Percentiles rank a stretch among this genome's conserved stretches.
phyloP scores from a whole-genome alignment of 2,797 vertebrate species.

The Echiichthys vipera region DNA sequence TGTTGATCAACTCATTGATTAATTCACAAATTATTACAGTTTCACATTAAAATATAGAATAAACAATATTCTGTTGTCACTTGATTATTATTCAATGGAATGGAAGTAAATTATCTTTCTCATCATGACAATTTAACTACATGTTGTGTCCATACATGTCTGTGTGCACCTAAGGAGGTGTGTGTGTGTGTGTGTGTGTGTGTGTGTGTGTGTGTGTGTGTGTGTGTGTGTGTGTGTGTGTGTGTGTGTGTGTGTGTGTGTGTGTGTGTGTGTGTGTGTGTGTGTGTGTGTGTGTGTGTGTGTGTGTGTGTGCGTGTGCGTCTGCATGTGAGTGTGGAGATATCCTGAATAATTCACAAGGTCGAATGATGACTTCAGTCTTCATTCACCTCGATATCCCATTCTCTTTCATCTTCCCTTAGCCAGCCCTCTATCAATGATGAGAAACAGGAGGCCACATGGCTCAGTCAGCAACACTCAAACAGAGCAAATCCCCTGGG shows the following conservation, averaged over 20 bases:
- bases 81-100: neutral
- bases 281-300: slow-evolving; percentile 23
- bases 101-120: neutral
- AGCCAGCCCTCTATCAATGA: slow-evolving; percentile 75
- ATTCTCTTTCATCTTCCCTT: slow-evolving; percentile 78
- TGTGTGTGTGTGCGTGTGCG: slow-evolving; percentile 4
- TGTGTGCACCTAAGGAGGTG: neutral
- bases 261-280: slow-evolving; percentile 13
- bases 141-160: slow-evolving; percentile 11
- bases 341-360: slow-evolving; percentile 77
- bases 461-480: slow-evolving; percentile 71
- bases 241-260: slow-evolving; percentile 6
- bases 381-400: slow-evolving; percentile 74
- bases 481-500: slow-evolving; percentile 71
- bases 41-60: neutral
- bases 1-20: neutral
- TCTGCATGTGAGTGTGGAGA: slow-evolving; percentile 1
- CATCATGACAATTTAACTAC: neutral
- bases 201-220: too few relatives aligned
- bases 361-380: slow-evolving; percentile 70
- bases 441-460: slow-evolving; percentile 68
- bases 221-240: slow-evolving; percentile 7
- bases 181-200: slow-evolving; percentile 8
- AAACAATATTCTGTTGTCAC: neutral
- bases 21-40: neutral